These are phyloP conservation scores for Macropus fuliginosus DNA, from an alignment of 2,797 vertebrate species.

Conservation along the genomic window DNA sequence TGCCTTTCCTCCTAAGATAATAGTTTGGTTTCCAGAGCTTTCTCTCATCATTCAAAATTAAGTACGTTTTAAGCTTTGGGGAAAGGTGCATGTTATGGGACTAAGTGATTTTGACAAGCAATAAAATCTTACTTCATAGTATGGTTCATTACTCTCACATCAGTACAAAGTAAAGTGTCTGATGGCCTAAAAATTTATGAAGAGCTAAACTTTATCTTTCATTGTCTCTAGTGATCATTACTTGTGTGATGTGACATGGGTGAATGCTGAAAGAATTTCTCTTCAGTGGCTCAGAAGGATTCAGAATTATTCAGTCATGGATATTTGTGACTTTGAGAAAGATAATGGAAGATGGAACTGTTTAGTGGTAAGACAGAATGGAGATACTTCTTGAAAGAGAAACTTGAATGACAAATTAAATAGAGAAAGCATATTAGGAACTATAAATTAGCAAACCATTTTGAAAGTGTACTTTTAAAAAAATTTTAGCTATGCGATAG, in stretches of 20 bases:
- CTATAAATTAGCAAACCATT: background rate
- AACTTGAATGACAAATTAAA: background rate
- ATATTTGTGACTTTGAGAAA: constrained; percentile 89
- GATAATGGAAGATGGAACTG: constrained; percentile 76
- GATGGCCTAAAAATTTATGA: constrained; percentile 26
- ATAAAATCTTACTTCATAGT: constrained; percentile 32
- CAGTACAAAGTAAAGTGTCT: constrained; percentile 21
- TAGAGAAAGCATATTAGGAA: background rate
- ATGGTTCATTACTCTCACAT: constrained; percentile 26
- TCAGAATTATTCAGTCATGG: constrained; percentile 93
- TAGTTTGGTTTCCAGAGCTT: constrained; percentile 41
- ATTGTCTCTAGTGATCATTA: constrained; percentile 92
- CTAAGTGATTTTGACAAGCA: constrained; percentile 42
- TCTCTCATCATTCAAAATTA: constrained; percentile 46
- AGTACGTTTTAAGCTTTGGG: constrained; percentile 54
- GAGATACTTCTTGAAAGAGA: background rate
- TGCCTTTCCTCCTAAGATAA: background rate
- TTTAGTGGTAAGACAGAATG: constrained; percentile 77
- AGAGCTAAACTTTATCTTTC: background rate
- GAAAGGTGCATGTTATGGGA: constrained; percentile 31
- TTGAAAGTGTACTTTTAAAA: constrained; percentile 27
- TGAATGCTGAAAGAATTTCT: constrained; percentile 90
- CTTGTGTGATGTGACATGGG: constrained; percentile 94
- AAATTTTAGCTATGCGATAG: background rate
- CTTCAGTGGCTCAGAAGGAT: constrained; percentile 95